Conservation (phyloP, 2,888 invertebrate species). For the Troides oblongomaculatus region DNA sequence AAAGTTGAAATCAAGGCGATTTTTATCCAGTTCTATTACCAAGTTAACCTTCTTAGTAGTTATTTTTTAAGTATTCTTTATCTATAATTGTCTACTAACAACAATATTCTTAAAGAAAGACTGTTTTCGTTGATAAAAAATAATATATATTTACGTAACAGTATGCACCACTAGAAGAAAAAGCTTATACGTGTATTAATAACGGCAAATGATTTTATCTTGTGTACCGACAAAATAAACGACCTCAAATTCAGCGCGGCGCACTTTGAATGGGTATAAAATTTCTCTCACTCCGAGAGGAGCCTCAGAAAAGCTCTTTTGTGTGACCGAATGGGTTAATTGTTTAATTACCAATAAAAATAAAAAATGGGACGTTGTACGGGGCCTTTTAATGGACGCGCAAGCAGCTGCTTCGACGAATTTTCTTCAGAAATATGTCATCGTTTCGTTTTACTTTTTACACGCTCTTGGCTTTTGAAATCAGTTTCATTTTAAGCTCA, state of each 20-base stretch:
- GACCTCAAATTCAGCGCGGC: slow-evolving; percentile 65
- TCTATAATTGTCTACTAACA: no score
- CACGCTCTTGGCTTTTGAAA: slow-evolving; percentile 11
- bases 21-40: neutral
- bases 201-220: slow-evolving; percentile 51
- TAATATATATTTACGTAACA: neutral
- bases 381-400: slow-evolving; percentile 38
- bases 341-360: slow-evolving; percentile 79
- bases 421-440: slow-evolving; percentile 26
- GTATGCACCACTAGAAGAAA: neutral
- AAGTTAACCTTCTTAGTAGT: neutral
- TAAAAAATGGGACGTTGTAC: slow-evolving; percentile 60
- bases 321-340: slow-evolving; percentile 70
- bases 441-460: slow-evolving; percentile 26
- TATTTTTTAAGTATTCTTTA: no score
- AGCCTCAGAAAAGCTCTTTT: slow-evolving; percentile 57
- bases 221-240: slow-evolving; percentile 47
- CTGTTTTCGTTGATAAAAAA: no score
- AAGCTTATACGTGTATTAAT: slow-evolving; percentile 27
- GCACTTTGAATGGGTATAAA: slow-evolving; percentile 68
- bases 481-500: slow-evolving; percentile 12
- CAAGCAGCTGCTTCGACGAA: slow-evolving; percentile 36
- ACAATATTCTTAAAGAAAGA: no score
- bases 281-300: slow-evolving; percentile 65
- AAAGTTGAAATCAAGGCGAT: neutral